Percentiles rank a stretch among this genome's conserved stretches.
phyloP scores from a whole-genome alignment of 92 coral and sea anemone species.

The Phenganax stokvisi region DNA sequence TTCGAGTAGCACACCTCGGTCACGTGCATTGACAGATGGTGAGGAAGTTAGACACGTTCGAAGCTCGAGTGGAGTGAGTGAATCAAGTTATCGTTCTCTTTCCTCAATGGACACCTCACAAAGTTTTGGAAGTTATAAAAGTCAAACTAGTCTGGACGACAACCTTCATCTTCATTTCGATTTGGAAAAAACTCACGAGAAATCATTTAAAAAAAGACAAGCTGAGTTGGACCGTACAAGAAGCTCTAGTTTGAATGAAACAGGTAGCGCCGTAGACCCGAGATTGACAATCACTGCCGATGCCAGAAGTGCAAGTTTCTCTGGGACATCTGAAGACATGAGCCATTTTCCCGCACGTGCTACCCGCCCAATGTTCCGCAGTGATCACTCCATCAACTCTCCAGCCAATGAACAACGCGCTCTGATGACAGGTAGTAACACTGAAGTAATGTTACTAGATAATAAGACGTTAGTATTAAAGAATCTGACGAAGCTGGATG shows the following conservation, averaged over 20 bases:
- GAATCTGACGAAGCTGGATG: slow-evolving; percentile 28
- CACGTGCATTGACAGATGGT: slow-evolving; percentile 31
- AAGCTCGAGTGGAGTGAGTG: slow-evolving; percentile 37
- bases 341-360: slow-evolving; percentile 25
- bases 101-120: slow-evolving; percentile 39
- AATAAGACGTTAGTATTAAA: slow-evolving; percentile 71
- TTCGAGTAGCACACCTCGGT: slow-evolving; percentile 26
- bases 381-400: slow-evolving; percentile 27
- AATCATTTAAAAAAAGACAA: not conserved
- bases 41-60: slow-evolving; percentile 38
- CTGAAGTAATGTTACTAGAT: slow-evolving; percentile 85
- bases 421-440: slow-evolving; percentile 23
- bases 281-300: slow-evolving; percentile 76
- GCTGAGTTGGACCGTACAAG: slow-evolving; percentile 42
- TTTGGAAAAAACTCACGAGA: slow-evolving; percentile 9
- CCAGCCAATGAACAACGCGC: slow-evolving; percentile 10
- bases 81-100: slow-evolving; percentile 32
- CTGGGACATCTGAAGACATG: slow-evolving; percentile 74
- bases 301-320: slow-evolving; percentile 88
- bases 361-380: slow-evolving; percentile 22
- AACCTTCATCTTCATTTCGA: slow-evolving; percentile 13
- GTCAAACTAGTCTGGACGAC: slow-evolving; percentile 39
- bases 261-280: slow-evolving; percentile 74
- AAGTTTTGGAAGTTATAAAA: slow-evolving; percentile 33
- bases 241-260: slow-evolving; percentile 80